Evolutionary conservation across 2,888 invertebrate species (phyloP).

Genomic region (Cantharis flavilabris): DNA sequence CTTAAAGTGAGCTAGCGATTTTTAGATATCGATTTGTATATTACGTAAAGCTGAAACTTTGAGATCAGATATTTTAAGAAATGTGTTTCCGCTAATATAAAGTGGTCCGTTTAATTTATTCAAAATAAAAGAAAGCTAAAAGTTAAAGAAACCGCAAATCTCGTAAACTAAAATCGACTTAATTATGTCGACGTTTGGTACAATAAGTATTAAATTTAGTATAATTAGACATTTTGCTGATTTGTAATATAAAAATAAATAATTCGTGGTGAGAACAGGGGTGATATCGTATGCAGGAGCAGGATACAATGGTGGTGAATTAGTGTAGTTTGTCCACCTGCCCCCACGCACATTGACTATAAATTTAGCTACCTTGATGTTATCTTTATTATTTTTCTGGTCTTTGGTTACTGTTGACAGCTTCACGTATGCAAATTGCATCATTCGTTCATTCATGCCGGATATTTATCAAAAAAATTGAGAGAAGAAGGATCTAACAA

Average conservation of each 20-base stretch:
- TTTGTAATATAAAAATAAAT: not conserved
- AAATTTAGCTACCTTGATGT: conserved; percentile 45
- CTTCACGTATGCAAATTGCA: conserved; percentile 44
- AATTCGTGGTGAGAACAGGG: not conserved
- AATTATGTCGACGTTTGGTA: not conserved
- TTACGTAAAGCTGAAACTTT: conserved; percentile 16
- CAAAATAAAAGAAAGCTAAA: not conserved
- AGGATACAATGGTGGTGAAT: conserved; percentile 15
- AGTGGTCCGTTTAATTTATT: not conserved
- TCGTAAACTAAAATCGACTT: not conserved
- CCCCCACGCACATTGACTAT: conserved; percentile 51
- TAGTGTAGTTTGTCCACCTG: conserved; percentile 43
- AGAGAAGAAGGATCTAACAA: conserved; percentile 17
- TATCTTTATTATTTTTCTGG: conserved; percentile 36
- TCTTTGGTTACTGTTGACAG: conserved; percentile 41
- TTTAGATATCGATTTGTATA: conserved; percentile 22
- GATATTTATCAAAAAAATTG: conserved; percentile 36
- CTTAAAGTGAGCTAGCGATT: conserved; percentile 32
- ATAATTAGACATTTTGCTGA: conserved; percentile 7
- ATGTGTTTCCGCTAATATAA: conserved; percentile 17
- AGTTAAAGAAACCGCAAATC: not conserved
- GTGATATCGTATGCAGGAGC: conserved; percentile 10
- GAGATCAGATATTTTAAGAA: conserved; percentile 17
- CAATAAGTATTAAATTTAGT: not conserved
- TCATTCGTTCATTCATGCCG: conserved; percentile 33